These are phyloP conservation scores for Rhynchotus rufescens DNA, from an alignment of 2,797 vertebrate genomes.

Conservation along the genomic window DNA sequence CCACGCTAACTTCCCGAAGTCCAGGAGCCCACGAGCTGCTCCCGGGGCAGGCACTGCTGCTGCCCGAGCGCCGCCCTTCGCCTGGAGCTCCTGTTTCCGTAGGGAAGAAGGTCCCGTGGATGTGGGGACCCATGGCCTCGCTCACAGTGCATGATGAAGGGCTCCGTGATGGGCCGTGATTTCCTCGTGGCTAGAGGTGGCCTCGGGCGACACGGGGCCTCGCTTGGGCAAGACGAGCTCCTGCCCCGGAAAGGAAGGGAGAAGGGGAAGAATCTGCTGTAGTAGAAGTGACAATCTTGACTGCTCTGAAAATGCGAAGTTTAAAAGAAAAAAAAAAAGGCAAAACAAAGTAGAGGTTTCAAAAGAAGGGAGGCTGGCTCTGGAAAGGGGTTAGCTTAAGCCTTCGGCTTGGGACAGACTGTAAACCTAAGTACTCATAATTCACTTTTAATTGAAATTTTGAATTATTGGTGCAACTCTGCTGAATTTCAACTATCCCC, in stretches of 20 bases:
- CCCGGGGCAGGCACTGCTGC: background rate
- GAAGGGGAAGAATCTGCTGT: background rate
- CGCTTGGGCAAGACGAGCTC: background rate
- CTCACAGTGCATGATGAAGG: background rate
- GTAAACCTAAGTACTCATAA: conserved; percentile 10
- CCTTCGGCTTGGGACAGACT: background rate
- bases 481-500: background rate
- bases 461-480: conserved; percentile 1
- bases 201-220: background rate
- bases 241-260: background rate
- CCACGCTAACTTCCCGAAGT: background rate
- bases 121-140: conserved; percentile 42
- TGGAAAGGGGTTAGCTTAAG: background rate
- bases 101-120: conserved; percentile 50
- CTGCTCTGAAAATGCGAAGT: background rate
- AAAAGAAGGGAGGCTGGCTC: background rate
- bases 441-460: conserved; percentile 46
- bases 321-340: background rate
- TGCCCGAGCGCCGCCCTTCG: background rate
- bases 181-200: background rate
- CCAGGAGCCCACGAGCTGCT: rapidly evolving
- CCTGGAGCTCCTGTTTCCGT: conserved; percentile 47
- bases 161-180: background rate
- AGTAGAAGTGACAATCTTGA: background rate
- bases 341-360: conserved; percentile 5